Conservation (phyloP, 2,888 invertebrate genomes). For the Alloscopus bannaensis region DNA sequence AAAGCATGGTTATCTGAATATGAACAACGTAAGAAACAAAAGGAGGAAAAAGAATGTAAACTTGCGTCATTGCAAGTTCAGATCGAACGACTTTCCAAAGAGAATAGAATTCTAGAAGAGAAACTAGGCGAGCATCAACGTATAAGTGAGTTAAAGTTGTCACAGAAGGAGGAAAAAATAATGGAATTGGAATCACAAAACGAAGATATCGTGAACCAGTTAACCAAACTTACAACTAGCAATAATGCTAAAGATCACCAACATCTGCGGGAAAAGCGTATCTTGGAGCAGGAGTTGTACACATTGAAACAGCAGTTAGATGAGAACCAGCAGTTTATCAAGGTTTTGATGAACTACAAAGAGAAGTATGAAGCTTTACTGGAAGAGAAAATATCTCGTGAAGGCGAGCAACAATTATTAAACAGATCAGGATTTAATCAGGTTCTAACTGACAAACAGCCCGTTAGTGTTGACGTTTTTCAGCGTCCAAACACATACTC, state of each 20-base stretch:
- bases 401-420: not conserved
- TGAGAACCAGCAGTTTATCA: not conserved
- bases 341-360: not conserved
- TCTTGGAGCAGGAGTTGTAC: not conserved
- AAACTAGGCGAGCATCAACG: conserved; percentile 3
- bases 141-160: not conserved
- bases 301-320: not conserved
- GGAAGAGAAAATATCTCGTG: conserved; percentile 3
- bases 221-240: conserved; percentile 5
- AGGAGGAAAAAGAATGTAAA: conserved; percentile 3
- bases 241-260: conserved; percentile 16
- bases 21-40: not conserved
- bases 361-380: conserved; percentile 1
- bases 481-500: not conserved
- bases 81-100: too few relatives aligned
- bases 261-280: not conserved
- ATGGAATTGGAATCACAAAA: not conserved
- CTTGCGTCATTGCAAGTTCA: not conserved
- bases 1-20: not conserved
- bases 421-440: not conserved
- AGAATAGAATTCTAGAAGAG: conserved; percentile 10
- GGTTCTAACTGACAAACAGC: not conserved
- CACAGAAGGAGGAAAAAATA: conserved; percentile 18
- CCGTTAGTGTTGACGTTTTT: conserved; percentile 6
- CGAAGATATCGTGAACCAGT: conserved; percentile 18